A percentile compares a stretch with the other conserved stretches of the same genome.
These are phyloP conservation scores for Liparis tanakae DNA, from an alignment of 2,797 vertebrate species.

Conservation along the genomic window DNA sequence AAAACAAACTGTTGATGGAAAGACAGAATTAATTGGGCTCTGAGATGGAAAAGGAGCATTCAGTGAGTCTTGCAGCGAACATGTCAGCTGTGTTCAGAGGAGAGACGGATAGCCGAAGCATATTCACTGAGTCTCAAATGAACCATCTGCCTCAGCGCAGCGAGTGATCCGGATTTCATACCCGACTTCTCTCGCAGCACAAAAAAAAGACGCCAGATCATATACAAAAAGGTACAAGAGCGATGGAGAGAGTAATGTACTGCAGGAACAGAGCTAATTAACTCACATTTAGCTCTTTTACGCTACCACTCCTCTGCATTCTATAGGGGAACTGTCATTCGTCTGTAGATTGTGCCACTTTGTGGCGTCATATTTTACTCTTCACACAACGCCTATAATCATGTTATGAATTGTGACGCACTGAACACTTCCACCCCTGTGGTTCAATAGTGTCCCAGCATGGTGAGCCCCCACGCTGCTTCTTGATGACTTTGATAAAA, in stretches of 20 bases:
- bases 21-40: conserved; percentile 40
- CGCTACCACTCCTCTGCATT: not conserved
- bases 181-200: not conserved
- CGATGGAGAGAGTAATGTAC: not conserved
- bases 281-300: not conserved
- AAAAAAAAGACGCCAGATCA: not conserved
- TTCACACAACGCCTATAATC: not conserved
- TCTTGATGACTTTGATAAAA: conserved; percentile 54
- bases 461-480: conserved; percentile 20
- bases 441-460: conserved; percentile 14
- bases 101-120: conserved; percentile 27
- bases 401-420: not conserved
- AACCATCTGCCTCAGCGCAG: conserved; percentile 9
- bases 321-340: no score
- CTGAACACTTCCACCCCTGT: not conserved
- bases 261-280: not conserved
- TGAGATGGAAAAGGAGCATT: conserved; percentile 36
- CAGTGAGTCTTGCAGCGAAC: conserved; percentile 30
- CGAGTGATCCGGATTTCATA: conserved; percentile 25
- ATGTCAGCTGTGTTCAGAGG: conserved; percentile 38
- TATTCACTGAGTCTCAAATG: conserved; percentile 31
- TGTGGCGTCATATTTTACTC: not conserved
- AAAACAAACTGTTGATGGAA: conserved; percentile 48
- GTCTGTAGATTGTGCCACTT: not conserved
- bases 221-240: conserved; percentile 3